Evolutionary conservation across 2,797 vertebrate genomes (phyloP), one percentile per base, ranked within the genome.

Genomic region (Phoebastria nigripes): DNA sequence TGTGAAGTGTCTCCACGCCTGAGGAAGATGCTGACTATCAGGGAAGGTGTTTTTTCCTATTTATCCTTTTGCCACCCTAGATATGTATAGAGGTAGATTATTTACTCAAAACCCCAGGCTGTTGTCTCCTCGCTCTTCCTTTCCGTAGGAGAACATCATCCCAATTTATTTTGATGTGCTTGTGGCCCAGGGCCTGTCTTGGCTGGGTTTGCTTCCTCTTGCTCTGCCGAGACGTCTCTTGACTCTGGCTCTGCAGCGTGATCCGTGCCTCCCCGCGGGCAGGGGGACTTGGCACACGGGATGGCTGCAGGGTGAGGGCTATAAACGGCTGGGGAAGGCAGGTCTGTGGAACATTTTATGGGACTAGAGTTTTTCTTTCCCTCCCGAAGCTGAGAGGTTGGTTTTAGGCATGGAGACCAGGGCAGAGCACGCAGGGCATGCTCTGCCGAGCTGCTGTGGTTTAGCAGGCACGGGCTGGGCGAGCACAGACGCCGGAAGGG

Each of bases 391-490:
- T 18, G 46, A 24, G 63, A 29, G 29, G 18, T 21, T 67, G 59
- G 13, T 6, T 42, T 22, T 39, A 11, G 56, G 37, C 1, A 0
- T 29, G 8, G 62, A 65, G 44, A 51, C 22, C 20, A 7, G 44
- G 22, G 31, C 44, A 37, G 67, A 66, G 42, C 17, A 7, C 1
- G 2, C 11, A 8, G 31, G 52, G 29, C 15, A 11, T 0, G 0
- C 4, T 29, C 12, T 51, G 35, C 28, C 15, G 6, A 39, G 11
- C 44, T 4, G 31, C 79, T 58, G 41, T 33, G 39, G 35, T 46
- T 47, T 18, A 0, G 0, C 33, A 11, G 42, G 55, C 9, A 4
- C 4, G 11, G 85, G 33, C 47, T 35, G 56, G 47, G 58, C 0
- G 1, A 59, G 56, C 56, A 33, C 41, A 1, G 52, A 13, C 6